Percentiles rank a stretch among this genome's conserved stretches.
Conservation (phyloP, 2,113 vertebrate species). For the Albula glossodonta region DNA sequence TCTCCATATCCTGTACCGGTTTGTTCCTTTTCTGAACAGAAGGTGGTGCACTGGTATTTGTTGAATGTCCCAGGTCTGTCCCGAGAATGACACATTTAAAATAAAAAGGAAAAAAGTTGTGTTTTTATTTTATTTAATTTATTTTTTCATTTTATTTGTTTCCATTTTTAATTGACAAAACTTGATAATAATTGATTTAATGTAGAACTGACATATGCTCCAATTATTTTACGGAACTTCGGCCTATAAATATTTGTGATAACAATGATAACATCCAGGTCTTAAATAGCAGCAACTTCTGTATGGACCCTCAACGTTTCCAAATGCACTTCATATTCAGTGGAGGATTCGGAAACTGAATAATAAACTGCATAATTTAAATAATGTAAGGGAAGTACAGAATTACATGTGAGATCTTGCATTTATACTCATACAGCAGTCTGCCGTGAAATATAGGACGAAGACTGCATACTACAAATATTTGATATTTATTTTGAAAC, state of each 20-base stretch:
- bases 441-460: too few species aligned
- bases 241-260: too few species aligned
- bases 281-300: background rate
- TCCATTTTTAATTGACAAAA: background rate
- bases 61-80: background rate
- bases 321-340: background rate
- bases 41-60: slow-evolving; percentile 54
- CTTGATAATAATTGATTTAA: background rate
- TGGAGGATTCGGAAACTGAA: background rate
- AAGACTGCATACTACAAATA: too few species aligned
- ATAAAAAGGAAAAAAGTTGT: background rate
- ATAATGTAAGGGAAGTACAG: background rate
- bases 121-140: background rate
- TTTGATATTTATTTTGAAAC: too few species aligned
- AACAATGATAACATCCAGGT: too few species aligned
- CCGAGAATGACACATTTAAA: background rate
- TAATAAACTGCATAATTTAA: background rate
- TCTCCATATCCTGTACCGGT: background rate
- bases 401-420: background rate
- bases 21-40: slow-evolving; percentile 47
- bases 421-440: too few species aligned
- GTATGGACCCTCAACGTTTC: background rate
- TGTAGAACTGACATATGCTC: background rate
- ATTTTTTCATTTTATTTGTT: background rate
- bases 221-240: background rate